phyloP scores from a whole-genome alignment of 2,888 invertebrate genomes.

The Thymelicus lineola region DNA sequence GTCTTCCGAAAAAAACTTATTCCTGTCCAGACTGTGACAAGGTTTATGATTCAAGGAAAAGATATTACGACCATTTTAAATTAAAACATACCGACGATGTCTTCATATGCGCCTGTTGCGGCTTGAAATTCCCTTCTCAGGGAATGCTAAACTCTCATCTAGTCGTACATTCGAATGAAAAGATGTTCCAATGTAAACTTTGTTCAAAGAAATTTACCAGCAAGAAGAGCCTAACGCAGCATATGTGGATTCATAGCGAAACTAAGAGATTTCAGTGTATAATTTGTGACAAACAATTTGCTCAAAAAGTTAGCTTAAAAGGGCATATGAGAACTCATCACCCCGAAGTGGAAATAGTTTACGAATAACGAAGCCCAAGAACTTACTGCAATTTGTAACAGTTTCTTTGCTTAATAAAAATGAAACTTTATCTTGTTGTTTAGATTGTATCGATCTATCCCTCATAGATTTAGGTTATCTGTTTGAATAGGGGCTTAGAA shows the following conservation, averaged over 20 bases:
- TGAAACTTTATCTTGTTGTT: not conserved
- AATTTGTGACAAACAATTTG: constrained; percentile 68
- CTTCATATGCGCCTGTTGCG: constrained; percentile 64
- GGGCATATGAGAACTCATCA: constrained; percentile 64
- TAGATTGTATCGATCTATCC: not conserved
- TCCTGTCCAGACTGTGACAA: constrained; percentile 66
- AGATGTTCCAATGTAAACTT: constrained; percentile 68
- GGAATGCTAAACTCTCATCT: constrained; percentile 68
- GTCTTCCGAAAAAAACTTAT: constrained; percentile 55
- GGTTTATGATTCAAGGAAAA: constrained; percentile 58
- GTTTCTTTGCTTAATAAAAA: not conserved
- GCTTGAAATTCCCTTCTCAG: constrained; percentile 61
- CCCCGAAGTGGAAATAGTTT: constrained; percentile 51
- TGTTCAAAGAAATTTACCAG: constrained; percentile 80
- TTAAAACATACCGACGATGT: constrained; percentile 64
- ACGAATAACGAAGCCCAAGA: not conserved
- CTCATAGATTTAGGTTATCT: constrained; percentile 37
- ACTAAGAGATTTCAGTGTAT: constrained; percentile 65
- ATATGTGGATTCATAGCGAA: constrained; percentile 75
- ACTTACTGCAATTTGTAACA: not conserved
- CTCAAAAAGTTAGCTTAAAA: constrained; percentile 71
- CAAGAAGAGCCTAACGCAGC: constrained; percentile 72
- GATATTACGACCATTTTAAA: constrained; percentile 67
- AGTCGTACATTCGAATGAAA: constrained; percentile 79
- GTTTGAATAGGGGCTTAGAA: constrained; percentile 42